These are phyloP conservation scores for Archivesica marissinica DNA, from an alignment of 1,140 invertebrate species.

Conservation along the genomic window DNA sequence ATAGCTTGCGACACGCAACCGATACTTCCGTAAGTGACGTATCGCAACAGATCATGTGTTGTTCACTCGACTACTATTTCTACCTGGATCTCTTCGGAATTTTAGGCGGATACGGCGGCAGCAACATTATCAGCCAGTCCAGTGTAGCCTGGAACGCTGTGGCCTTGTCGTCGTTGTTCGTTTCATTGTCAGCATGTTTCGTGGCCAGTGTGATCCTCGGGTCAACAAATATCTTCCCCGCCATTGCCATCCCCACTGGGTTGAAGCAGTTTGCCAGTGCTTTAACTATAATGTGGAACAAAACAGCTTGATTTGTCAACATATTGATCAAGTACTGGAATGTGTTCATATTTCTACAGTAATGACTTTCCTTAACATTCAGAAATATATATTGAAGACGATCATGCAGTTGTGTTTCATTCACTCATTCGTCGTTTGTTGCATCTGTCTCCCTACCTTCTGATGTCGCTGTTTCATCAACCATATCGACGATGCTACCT, in stretches of 20 bases:
- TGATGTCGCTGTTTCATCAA: too few relatives aligned
- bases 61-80: not conserved
- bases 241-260: conserved; percentile 51
- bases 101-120: conserved; percentile 35
- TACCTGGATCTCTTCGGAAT: conserved; percentile 52
- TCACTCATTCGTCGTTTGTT: too few relatives aligned
- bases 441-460: too few relatives aligned
- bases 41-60: too few relatives aligned
- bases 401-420: too few relatives aligned
- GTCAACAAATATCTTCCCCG: conserved; percentile 47
- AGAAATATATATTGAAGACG: too few relatives aligned
- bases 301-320: not conserved
- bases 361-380: not conserved
- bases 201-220: conserved; percentile 51
- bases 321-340: not conserved
- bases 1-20: too few relatives aligned
- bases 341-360: not conserved
- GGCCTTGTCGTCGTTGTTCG: conserved; percentile 53
- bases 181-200: conserved; percentile 59
- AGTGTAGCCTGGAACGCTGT: conserved; percentile 46
- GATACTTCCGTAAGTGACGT: too few relatives aligned
- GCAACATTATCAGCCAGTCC: conserved; percentile 44
- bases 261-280: conserved; percentile 62
- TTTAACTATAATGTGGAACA: conserved; percentile 41
- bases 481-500: too few relatives aligned